Conservation (phyloP, 2,888 invertebrate genomes). For the Embidobia sp. region DNA sequence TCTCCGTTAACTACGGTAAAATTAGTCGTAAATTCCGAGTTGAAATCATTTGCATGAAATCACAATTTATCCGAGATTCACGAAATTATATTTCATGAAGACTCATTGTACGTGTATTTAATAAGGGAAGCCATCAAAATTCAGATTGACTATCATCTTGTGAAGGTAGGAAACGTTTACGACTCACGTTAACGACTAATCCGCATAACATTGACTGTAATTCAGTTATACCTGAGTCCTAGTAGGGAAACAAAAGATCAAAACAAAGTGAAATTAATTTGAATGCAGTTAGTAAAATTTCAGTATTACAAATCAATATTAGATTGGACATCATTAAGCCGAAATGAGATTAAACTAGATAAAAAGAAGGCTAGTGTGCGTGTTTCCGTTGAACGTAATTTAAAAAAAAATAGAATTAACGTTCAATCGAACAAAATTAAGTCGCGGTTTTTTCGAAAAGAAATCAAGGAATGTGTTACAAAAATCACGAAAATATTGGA, state of each 20-base stretch:
- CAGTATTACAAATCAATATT: slow-evolving; percentile 13
- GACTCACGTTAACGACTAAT: slow-evolving; percentile 47
- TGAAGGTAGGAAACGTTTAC: slow-evolving; percentile 39
- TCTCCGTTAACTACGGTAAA: not conserved
- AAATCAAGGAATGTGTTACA: too few relatives aligned
- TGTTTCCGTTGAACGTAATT: too few relatives aligned
- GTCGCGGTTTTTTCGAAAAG: too few relatives aligned
- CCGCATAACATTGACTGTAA: slow-evolving; percentile 27
- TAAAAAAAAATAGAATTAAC: too few relatives aligned
- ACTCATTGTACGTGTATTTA: slow-evolving; percentile 24
- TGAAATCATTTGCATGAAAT: slow-evolving; percentile 20
- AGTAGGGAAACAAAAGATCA: slow-evolving; percentile 6
- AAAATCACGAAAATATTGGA: too few relatives aligned
- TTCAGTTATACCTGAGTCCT: slow-evolving; percentile 5
- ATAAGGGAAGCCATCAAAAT: slow-evolving; percentile 51
- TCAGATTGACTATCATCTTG: slow-evolving; percentile 46
- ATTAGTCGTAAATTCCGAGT: slow-evolving; percentile 3
- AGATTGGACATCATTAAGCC: not conserved
- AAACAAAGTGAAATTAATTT: not conserved
- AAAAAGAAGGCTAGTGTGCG: too few relatives aligned
- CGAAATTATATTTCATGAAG: slow-evolving; percentile 18
- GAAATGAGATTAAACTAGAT: too few relatives aligned
- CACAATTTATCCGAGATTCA: slow-evolving; percentile 23
- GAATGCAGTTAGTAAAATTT: not conserved
- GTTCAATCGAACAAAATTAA: too few relatives aligned